Evolutionary conservation across 2,113 vertebrate genomes (phyloP), one percentile per base, ranked within the genome.

Genomic region (Coryphaenoides rupestris): DNA sequence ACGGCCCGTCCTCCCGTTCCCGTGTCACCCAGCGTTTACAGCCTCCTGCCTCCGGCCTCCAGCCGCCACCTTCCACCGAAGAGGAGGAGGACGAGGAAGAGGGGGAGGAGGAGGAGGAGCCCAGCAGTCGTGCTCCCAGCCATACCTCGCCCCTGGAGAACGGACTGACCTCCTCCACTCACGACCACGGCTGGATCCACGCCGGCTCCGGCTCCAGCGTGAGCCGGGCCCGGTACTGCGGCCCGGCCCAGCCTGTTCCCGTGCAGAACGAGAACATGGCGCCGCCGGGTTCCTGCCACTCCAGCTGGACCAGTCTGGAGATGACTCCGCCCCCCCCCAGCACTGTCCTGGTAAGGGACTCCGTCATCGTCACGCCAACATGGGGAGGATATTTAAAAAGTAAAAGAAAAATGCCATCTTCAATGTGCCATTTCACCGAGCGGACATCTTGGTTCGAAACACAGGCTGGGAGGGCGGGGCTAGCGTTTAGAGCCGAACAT

Each of bases 201-300:
- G 66, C 58, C 19, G 64, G 67, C 45, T 15, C 74, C 73, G 74
- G 69, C 65, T 82, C 64, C 74, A 80, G 75, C 65, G 66, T 57
- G 70, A 79, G 67, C 81, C 78, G 78, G 71, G 74, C 80, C 87
- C 88, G 89, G 84, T 10, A 60, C 84, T 82, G 79, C 78, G 84
- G 81, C 17, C 83, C 75, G 79, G 84, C 88, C 22, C 88, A 90
- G 71, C 73, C 67, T 0, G 87, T 84, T 76, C 74, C 65, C 53
- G 72, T 76, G 53, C 91, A 88, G 16, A 89, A 94, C 74, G 92
- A 95, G 80, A 96, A 95, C 57, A 89, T 92, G 84, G 92, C 95
- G 19, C 88, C 91, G 23, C 60, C 55, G 2, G 74, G 86, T 24
- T 73, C 65, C 14, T 78, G 84, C 47, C 77, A 86, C 0, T 85